phyloP scores from a whole-genome alignment of 2,113 vertebrate species.

The human region DNA sequence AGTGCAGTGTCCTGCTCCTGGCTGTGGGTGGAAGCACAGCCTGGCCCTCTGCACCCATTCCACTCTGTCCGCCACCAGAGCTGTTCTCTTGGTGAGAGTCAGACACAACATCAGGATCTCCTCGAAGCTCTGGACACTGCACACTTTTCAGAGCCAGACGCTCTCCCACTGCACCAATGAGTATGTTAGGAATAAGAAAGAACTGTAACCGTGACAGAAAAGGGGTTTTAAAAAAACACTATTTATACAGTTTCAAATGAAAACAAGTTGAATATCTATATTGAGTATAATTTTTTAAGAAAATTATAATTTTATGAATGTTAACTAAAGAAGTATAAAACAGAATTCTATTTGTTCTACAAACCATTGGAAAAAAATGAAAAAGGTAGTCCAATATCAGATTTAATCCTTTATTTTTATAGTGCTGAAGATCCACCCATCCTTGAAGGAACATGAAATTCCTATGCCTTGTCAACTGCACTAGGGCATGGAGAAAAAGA shows the following conservation, averaged over 20 bases:
- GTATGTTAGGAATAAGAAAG: not conserved
- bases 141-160: not conserved
- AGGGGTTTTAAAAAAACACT: not conserved
- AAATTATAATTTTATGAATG: not conserved
- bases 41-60: too few relatives aligned
- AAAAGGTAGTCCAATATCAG: not conserved
- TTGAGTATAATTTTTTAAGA: not conserved
- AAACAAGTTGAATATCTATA: not conserved
- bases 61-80: not conserved
- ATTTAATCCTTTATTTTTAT: not conserved
- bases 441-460: not conserved
- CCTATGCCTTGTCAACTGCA: not conserved
- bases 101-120: not conserved
- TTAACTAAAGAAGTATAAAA: not conserved
- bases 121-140: not conserved
- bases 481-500: not conserved
- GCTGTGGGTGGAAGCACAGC: not conserved
- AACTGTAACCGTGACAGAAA: not conserved
- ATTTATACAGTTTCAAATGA: not conserved
- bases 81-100: not conserved
- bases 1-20: not conserved
- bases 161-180: not conserved
- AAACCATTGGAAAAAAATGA: not conserved
- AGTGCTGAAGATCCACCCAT: not conserved
- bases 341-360: not conserved